A percentile compares a stretch with the other conserved stretches of the same genome.
These are phyloP conservation scores for Noctua fimbriata DNA, from an alignment of 2,888 invertebrate species.

Conservation along the genomic window DNA sequence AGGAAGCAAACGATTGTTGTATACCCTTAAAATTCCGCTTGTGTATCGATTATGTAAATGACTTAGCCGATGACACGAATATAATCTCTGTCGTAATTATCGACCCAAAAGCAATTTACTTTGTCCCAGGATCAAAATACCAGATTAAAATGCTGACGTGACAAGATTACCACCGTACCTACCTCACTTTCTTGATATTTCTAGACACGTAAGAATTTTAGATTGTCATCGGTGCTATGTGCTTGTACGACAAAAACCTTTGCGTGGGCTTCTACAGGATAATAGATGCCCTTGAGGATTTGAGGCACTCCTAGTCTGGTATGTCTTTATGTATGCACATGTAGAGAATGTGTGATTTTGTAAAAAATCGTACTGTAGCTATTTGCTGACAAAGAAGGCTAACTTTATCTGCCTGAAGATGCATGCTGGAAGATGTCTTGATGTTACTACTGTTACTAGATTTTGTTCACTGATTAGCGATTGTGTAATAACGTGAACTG, in stretches of 20 bases:
- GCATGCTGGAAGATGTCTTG: background rate
- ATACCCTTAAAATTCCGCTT: constrained; percentile 66
- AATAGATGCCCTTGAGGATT: constrained; percentile 66
- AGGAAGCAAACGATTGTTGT: constrained; percentile 47
- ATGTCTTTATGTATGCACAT: constrained; percentile 71
- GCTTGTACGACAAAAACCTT: constrained; percentile 51
- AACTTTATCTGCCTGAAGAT: constrained; percentile 34
- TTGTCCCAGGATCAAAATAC: constrained; percentile 64
- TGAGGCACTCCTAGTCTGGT: constrained; percentile 60
- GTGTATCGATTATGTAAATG: constrained; percentile 75
- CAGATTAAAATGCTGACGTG: constrained; percentile 71
- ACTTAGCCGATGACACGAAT: constrained; percentile 69
- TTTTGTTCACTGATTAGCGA: constrained; percentile 19
- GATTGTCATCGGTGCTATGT: constrained; percentile 76
- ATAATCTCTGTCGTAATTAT: constrained; percentile 73
- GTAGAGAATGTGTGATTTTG: constrained; percentile 68
- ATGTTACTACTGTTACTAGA: constrained; percentile 7
- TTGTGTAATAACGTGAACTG: background rate
- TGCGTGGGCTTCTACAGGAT: constrained; percentile 59
- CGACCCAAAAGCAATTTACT: constrained; percentile 75
- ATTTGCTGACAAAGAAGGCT: constrained; percentile 37
- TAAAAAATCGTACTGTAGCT: constrained; percentile 38
- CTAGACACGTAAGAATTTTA: constrained; percentile 77
- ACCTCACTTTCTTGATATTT: constrained; percentile 71
- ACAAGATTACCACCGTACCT: constrained; percentile 64